Evolutionary conservation across 2,888 invertebrate genomes (phyloP), one percentile per base, ranked within the genome.

Genomic region (Leucania comma): DNA sequence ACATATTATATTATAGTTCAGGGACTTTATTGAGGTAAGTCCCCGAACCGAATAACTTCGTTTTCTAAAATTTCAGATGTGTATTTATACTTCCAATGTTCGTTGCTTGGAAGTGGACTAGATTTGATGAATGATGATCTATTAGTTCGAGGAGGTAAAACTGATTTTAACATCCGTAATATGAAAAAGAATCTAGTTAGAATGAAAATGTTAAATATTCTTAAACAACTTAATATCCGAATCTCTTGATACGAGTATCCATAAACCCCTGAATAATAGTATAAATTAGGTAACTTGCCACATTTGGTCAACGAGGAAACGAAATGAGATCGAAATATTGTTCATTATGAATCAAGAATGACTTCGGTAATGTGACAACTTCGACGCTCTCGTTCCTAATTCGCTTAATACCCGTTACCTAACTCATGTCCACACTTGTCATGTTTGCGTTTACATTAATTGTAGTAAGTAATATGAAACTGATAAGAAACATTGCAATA

Each of bases 401-500:
- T 72, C 51, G 70, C 82, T 65, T 64, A 75, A 68, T 72, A 71
- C 68, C 57, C 75, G 58, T 71, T 78, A 78, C 79, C 76, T 75
- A 81, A 87, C 78, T 75, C 72, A 68, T 82, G 79, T 83, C 79
- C 85, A 85, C 79, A 83, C 78, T 85, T 82, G 81, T 89, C 81
- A 58, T 88, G 82, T 86, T 89, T 88, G 87, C 84, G 74, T 83
- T 82, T 70, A 75, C 79, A 87, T 85, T 87, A 82, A 86, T 86
- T 85, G 83, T 88, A 88, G 81, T 86, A 86, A 86, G 81, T 86
- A 86, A 86, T 84, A 82, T 83, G 86, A 58, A 63, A 83, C 88
- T 90, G 93, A 92, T 93, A 92, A 92, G 89, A 83, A 83, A 80
- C 83, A 84, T 88, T 90, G 90, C 88, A 91, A 90, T 91, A 92